Evolutionary conservation across 2,113 vertebrate genomes (phyloP).

Genomic region (Potamarius usumacintae): DNA sequence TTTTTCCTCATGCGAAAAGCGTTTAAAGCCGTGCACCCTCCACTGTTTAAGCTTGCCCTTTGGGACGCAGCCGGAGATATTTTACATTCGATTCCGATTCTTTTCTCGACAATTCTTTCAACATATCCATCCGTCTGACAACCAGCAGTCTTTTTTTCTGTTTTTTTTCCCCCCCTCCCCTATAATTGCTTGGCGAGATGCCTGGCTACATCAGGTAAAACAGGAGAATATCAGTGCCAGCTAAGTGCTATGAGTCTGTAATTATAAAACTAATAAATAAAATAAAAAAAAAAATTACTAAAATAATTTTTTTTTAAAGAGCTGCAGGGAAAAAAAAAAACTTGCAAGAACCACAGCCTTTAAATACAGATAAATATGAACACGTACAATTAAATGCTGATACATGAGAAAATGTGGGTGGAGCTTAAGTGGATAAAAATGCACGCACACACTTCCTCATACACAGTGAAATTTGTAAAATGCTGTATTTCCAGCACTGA

Average conservation of each 20-base stretch:
- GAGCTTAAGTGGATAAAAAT: background rate
- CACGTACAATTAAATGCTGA: background rate
- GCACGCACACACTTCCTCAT: background rate
- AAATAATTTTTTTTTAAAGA: background rate
- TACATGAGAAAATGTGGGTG: background rate
- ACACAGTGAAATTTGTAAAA: conserved; percentile 12
- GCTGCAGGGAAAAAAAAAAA: background rate
- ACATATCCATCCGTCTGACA: background rate
- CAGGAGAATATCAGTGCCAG: conserved; percentile 35
- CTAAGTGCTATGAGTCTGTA: conserved; percentile 66
- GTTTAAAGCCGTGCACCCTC: background rate
- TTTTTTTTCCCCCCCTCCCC: background rate
- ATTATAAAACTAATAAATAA: conserved; percentile 50
- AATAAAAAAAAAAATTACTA: conserved; percentile 36
- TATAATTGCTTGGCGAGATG: too few species aligned
- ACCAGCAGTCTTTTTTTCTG: background rate
- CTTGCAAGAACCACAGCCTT: background rate
- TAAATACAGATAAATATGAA: background rate
- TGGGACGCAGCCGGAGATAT: conserved; percentile 7
- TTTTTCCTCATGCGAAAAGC: conserved; percentile 1
- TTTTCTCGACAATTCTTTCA: background rate
- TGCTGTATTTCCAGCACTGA: conserved; percentile 1
- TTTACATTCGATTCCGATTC: background rate
- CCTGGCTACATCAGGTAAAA: conserved; percentile 39
- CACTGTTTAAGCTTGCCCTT: background rate